These are phyloP conservation scores for Saccostrea echinata DNA, from an alignment of 1,140 invertebrate species.

Conservation along the genomic window DNA sequence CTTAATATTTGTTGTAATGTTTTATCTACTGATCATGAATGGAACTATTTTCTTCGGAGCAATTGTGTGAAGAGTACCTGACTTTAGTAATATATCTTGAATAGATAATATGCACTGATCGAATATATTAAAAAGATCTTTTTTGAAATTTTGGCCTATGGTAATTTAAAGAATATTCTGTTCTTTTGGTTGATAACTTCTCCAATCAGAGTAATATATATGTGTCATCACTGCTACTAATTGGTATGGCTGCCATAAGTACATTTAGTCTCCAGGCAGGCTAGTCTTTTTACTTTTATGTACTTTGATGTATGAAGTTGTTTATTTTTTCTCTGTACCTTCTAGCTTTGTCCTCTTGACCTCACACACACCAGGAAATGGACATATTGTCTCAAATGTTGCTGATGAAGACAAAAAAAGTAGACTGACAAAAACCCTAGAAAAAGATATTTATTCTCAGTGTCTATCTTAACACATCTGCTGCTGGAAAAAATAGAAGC, in stretches of 20 bases:
- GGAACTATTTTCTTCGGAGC: no score
- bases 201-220: background rate
- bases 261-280: background rate
- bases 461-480: background rate
- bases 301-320: conserved; percentile 27
- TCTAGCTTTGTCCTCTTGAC: conserved; percentile 9
- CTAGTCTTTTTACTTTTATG: background rate
- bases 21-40: no score
- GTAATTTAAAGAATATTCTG: background rate
- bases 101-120: no score
- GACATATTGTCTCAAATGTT: background rate
- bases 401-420: conserved; percentile 2
- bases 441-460: background rate
- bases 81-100: no score
- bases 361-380: background rate
- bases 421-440: background rate
- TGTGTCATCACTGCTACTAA: conserved; percentile 4
- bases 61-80: no score
- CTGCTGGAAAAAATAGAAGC: background rate
- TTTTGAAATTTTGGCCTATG: conserved; percentile 2
- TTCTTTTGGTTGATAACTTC: background rate
- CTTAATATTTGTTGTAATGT: no score
- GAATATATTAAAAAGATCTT: background rate
- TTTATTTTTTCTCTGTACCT: background rate
- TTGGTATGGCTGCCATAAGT: background rate